A percentile compares a stretch with the other conserved stretches of the same genome.
These are phyloP conservation scores for Lineus longissimus DNA, from an alignment of 1,140 invertebrate species.

Conservation along the genomic window DNA sequence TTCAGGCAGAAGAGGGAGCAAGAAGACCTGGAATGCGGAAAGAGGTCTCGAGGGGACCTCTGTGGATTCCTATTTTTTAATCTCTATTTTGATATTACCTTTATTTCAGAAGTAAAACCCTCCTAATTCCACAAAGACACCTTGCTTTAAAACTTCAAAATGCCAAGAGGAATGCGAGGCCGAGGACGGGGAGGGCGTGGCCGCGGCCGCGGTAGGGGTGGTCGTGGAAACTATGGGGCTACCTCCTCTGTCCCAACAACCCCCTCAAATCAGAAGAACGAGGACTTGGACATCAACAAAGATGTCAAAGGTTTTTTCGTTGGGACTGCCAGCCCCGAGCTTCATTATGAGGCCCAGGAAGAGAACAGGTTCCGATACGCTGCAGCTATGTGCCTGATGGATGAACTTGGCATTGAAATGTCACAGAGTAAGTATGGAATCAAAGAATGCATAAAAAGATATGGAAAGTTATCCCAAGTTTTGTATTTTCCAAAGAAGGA, in stretches of 20 bases:
- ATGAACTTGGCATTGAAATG: slow-evolving; percentile 42
- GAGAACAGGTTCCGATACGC: slow-evolving; percentile 40
- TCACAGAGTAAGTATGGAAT: slow-evolving; percentile 38
- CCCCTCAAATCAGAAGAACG: slow-evolving; percentile 10
- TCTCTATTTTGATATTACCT: no score
- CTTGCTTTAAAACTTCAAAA: slow-evolving; percentile 43
- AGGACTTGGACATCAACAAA: slow-evolving; percentile 24
- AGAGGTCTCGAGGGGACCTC: no score
- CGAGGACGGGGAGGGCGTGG: slow-evolving; percentile 19
- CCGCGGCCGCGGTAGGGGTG: slow-evolving; percentile 6
- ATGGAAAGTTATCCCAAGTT: no score
- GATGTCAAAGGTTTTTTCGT: slow-evolving; percentile 36
- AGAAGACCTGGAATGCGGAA: no score
- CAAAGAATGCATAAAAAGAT: no score
- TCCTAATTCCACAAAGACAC: no score
- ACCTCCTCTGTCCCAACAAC: not conserved
- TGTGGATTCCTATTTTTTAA: no score
- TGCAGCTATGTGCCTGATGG: slow-evolving; percentile 37
- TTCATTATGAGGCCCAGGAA: slow-evolving; percentile 43
- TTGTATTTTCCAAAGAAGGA: no score
- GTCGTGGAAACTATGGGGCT: slow-evolving; percentile 14
- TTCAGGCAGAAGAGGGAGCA: no score
- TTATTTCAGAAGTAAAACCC: no score
- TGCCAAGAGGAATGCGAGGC: slow-evolving; percentile 57
- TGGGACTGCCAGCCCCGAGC: slow-evolving; percentile 29